Conservation (phyloP, 1,140 invertebrate species). For the Neomicropteryx cornuta region DNA sequence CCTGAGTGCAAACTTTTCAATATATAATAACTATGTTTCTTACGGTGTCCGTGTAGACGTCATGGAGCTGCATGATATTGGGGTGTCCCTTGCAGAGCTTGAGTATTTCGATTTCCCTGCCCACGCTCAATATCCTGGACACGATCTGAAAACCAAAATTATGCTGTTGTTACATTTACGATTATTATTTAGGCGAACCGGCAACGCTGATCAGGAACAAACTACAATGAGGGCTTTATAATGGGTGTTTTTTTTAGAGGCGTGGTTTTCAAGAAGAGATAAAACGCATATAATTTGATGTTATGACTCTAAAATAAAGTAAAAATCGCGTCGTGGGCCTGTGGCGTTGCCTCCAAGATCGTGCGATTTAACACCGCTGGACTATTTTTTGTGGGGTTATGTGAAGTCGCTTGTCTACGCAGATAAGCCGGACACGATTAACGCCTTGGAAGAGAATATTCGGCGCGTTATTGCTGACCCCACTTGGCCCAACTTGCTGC, state of each 20-base stretch:
- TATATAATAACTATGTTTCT: constrained; percentile 10
- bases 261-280: no score
- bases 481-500: no score
- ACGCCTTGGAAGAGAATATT: no score
- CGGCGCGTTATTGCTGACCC: no score
- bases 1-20: background rate
- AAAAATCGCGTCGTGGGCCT: no score
- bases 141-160: constrained; percentile 48
- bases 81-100: constrained; percentile 75
- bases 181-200: background rate
- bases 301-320: no score
- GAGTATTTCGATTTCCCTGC: constrained; percentile 66
- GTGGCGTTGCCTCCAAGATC: no score
- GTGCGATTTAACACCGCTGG: no score
- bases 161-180: background rate
- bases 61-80: constrained; percentile 77
- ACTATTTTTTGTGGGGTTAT: no score
- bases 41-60: constrained; percentile 70
- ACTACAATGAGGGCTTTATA: background rate
- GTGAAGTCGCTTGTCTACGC: no score
- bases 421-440: no score
- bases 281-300: no score
- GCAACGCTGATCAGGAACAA: background rate
- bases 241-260: background rate
- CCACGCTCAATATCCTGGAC: constrained; percentile 62